Base-by-base conservation (phyloP, 2,113 vertebrate genomes). In the Oostethus manadensis region DNA sequence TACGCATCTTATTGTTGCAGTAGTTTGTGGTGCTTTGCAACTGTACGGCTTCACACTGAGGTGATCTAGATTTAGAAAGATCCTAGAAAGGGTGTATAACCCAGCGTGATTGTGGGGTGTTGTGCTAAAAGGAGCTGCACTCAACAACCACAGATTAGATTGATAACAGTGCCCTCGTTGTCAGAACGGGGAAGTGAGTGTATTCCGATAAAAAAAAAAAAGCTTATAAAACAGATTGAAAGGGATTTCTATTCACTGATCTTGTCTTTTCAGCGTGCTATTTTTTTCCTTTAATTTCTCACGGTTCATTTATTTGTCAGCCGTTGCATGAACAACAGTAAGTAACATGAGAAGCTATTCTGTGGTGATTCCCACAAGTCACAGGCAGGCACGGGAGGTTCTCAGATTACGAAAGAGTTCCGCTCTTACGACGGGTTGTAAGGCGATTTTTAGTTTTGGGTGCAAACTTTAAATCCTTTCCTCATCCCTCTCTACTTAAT, bases 161-260 rank as follows among this genome's bases (percentile, higher is more conserved):
- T 81, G 64, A 82, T 78, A 74, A 76, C 79, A 64, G 23, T 63
- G 73, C 62, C 80, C 78, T 75, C 56, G 64, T 79, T 70, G 78
- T 82, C 63, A 71, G 58, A 56, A 43, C 54, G 62, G 61, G 57
- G 64, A 63, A 68, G 79, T 73, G 60, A 60, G 76, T 78, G 68
- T 53, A 63, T 57, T 49, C 23, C 53, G 54, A 47, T 51, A 43
- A 44, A 13, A 20, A 6, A 38, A 44, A 61, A 71, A 55, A 47
- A 48, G 51, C 42, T 43, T 13, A 6, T 26, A 44, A 58, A 71
- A 55, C 50, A 49, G 51, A 46, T 38, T 10, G 55, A 70, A 51
- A 60, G 44, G 23, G 17, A 42, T 20, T 66, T 61, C 16, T 75
- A 48, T 22, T 64, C 20, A 56, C 6, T 17, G 29, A 55, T 23